Evolutionary conservation across 2,113 vertebrate species (phyloP), one percentile per base, ranked within the genome.

Genomic region (Nothoprocta pentlandii): DNA sequence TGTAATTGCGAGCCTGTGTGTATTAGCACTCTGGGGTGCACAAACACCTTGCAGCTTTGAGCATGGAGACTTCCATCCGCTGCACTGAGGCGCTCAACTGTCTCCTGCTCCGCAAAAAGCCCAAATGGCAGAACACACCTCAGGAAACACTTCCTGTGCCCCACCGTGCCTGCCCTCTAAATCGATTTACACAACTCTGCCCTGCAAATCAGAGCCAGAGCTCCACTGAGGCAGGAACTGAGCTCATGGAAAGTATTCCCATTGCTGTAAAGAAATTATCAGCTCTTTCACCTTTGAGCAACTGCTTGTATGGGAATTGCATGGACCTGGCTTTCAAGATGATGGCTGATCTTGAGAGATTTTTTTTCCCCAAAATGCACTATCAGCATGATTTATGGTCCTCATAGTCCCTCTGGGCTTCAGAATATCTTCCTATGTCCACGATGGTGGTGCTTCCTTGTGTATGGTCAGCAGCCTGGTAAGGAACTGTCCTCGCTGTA

Each of bases 221-320:
- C 44, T 69, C 17, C 59, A 67, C 44, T 0, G 0, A 68, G 73
- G 62, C n/a, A 75, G 1, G 2, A 51, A 59, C 0, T 30, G 28
- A 81, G 17, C 21, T 68, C 22, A 11, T 16, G 21, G 53, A 63
- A 77, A 9, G 32, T 59, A 53, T 15, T 62, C 12, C 41, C 14
- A 10, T 53, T 74, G 39, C n/a, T 41, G 46, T 30, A 32, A 49
- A 69, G 28, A 80, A 80, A 59, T 70, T 62, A 36, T 13, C 14
- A 12, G 22, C 61, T 34, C 3, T 69, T 80, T 82, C 30, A 47
- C 22, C 56, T 91, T 42, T 4, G 0, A 91, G 91, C 39, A 63
- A 26, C 2, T 34, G 49, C 51, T 28, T 67, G 28, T 17, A 56
- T 39, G 32, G 6, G 63, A 20, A 39, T 67, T 51, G 10, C 47